Evolutionary conservation across 2,113 vertebrate species (phyloP).

Genomic region (Zonotrichia leucophrys): DNA sequence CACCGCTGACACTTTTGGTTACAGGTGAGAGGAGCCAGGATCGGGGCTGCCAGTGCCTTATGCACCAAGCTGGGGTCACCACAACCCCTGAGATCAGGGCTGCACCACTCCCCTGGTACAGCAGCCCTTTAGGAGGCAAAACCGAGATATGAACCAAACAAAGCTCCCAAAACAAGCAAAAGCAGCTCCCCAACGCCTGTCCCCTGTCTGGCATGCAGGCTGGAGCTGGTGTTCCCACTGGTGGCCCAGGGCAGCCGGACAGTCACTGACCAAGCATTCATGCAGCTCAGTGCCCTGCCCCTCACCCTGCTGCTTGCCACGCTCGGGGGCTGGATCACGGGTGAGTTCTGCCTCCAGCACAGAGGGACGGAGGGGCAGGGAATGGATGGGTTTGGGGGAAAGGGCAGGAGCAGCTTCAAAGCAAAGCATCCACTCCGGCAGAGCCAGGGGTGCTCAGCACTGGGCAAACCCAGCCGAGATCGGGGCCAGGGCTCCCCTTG

Average conservation of each 20-base stretch:
- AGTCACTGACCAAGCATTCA: constrained; percentile 50
- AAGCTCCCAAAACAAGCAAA: neutral
- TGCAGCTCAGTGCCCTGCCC: constrained; percentile 79
- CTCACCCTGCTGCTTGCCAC: constrained; percentile 81
- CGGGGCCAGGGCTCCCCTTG: neutral
- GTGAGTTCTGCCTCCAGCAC: constrained; percentile 62
- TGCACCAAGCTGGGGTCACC: neutral
- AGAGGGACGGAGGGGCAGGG: accelerated
- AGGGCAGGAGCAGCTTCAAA: neutral
- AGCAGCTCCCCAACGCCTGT: accelerated
- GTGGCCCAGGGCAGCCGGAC: neutral
- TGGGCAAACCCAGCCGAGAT: neutral
- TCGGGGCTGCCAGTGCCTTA: accelerated
- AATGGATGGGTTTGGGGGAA: accelerated
- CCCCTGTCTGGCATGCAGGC: constrained; percentile 47
- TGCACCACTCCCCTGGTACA: neutral
- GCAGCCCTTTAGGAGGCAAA: too few relatives aligned
- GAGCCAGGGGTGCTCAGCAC: neutral
- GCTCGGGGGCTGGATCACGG: constrained; percentile 81
- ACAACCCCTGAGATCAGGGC: accelerated
- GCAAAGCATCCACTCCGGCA: neutral
- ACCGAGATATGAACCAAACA: accelerated
- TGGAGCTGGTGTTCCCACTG: constrained; percentile 78
- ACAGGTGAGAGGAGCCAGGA: constrained; percentile 74
- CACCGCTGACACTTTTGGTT: constrained; percentile 74